Percentiles rank a stretch among this genome's conserved stretches.
Evolutionary conservation across 1,140 invertebrate genomes (phyloP).

Genomic region (Mesaphorura yosii): DNA sequence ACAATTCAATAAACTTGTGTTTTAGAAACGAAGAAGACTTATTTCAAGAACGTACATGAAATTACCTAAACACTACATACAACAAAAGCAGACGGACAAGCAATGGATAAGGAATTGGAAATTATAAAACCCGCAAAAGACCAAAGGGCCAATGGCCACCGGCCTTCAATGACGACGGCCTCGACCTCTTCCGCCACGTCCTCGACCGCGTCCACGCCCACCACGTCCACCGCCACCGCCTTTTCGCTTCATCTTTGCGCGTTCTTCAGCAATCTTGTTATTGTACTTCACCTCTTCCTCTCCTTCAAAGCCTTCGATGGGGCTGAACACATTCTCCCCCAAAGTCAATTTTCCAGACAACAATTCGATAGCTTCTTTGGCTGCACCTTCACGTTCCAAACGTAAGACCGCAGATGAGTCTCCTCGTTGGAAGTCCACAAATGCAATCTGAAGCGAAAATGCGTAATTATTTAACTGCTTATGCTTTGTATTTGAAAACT

Average conservation of each 20-base stretch:
- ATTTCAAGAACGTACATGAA: no score
- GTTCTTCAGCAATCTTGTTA: conserved; percentile 1
- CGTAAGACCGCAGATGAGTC: conserved; percentile 20
- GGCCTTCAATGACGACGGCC: neutral
- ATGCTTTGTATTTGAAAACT: neutral
- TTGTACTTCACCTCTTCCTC: conserved; percentile 29
- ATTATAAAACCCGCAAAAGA: no score
- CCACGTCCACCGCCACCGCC: conserved; percentile 6
- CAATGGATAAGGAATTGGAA: no score
- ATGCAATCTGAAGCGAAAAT: conserved; percentile 17
- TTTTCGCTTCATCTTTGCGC: conserved; percentile 9
- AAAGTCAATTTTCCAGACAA: conserved; percentile 8
- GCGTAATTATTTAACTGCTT: neutral
- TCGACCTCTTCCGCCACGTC: conserved; percentile 13
- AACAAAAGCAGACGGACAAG: no score
- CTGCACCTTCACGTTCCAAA: conserved; percentile 12
- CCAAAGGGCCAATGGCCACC: neutral
- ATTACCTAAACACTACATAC: no score
- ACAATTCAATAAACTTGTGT: no score
- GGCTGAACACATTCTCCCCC: neutral
- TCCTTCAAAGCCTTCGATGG: conserved; percentile 1
- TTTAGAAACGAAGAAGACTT: no score
- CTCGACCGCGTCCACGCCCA: conserved; percentile 15
- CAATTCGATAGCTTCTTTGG: conserved; percentile 18
- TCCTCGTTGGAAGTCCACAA: conserved; percentile 25